Conservation (phyloP, 2,113 vertebrate genomes). For the Pontoporia blainvillei region DNA sequence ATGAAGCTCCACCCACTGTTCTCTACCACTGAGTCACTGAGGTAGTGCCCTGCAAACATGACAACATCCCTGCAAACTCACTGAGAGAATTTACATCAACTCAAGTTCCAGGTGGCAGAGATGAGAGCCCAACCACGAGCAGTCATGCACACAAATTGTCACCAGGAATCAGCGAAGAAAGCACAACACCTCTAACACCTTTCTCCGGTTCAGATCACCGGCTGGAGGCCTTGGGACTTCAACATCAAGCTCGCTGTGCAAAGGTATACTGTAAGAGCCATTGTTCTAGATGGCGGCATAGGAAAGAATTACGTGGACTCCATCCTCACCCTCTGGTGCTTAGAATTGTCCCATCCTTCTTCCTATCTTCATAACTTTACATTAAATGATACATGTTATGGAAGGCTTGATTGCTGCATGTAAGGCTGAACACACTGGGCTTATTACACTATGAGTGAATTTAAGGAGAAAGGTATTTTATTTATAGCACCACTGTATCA, state of each 20-base stretch:
- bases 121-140: background rate
- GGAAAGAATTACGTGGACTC: background rate
- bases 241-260: background rate
- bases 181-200: background rate
- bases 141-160: background rate
- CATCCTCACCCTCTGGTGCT: background rate
- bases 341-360: background rate
- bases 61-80: background rate
- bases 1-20: background rate
- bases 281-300: background rate
- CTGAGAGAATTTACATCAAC: background rate
- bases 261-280: background rate
- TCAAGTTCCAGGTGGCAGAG: constrained; percentile 17
- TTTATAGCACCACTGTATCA: constrained; percentile 61
- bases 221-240: background rate
- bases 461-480: constrained; percentile 59
- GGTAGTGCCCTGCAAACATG: background rate
- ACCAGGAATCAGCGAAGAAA: background rate
- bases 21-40: background rate
- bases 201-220: background rate
- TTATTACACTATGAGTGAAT: constrained; percentile 40
- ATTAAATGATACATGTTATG: background rate
- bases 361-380: background rate
- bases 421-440: background rate
- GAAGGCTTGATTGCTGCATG: background rate